Evolutionary conservation across 2,888 invertebrate genomes (phyloP), one percentile per base, ranked within the genome.

Genomic region (Gymnosoma rotundatum): DNA sequence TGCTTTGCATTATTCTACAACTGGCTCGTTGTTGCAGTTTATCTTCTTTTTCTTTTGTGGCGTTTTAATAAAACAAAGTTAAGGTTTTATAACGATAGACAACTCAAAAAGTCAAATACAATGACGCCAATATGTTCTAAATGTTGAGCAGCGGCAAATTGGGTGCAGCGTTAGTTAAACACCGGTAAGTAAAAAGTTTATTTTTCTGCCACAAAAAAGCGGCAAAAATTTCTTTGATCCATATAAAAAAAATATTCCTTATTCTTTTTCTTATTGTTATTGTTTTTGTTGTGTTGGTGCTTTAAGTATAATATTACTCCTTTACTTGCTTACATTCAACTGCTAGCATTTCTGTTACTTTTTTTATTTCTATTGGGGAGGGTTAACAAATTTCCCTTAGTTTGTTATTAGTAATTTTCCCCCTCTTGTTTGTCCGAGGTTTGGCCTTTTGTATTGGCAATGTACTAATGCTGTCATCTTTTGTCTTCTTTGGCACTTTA

Each of bases 91-190:
- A 69, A 73, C 67, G 54, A 80, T 70, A 78, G 84, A 81, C 84
- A 84, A 81, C 81, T 81, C 78, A 84, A 84, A 84, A 79, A 80
- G 86, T 81, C 83, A 80, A 83, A 83, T 76, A 73, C 64, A 80
- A 78, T 84, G 84, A 84, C 81, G 81, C 84, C 84, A 84, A 84
- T 84, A 84, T 84, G 84, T 84, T 81, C 84, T 73, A 84, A 84
- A 84, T 84, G 84, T 81, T 84, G 74, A 81, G 84, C 84, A 87
- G 86, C 86, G 85, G 87, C 87, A 87, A 87, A 87, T 87, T 87
- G 87, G 87, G 87, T 87, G 86, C 87, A 87, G 86, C 85, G 78
- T 85, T 76, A 83, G 72, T 80, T 76, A 70, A 79, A 79, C 70
- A 66, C 61, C 58, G 63, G 38, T 61, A 76, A 76, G 61, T 10